A percentile compares a stretch with the other conserved stretches of the same genome.
Evolutionary conservation across 2,888 invertebrate genomes (phyloP).

Genomic region (Euplagia quadripunctaria): DNA sequence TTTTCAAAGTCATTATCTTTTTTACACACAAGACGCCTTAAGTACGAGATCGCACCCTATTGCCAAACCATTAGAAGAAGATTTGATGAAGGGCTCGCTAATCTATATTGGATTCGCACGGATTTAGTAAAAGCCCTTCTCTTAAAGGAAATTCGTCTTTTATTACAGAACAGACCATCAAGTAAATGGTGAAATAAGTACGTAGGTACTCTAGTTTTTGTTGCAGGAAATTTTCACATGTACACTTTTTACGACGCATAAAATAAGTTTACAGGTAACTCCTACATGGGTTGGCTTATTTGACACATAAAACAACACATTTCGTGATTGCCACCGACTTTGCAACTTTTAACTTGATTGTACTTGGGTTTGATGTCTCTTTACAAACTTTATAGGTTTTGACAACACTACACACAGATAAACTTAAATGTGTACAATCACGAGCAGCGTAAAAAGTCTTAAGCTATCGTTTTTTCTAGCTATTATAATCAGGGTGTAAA

Average conservation of each 20-base stretch:
- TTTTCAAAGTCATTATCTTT: conserved; percentile 19
- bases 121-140: conserved; percentile 39
- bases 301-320: conserved; percentile 34
- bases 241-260: conserved; percentile 33
- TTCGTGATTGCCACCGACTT: conserved; percentile 31
- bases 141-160: conserved; percentile 35
- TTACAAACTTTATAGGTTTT: conserved; percentile 20
- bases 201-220: conserved; percentile 19
- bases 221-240: conserved; percentile 20
- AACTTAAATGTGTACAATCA: neutral
- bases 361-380: conserved; percentile 19
- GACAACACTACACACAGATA: neutral
- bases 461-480: neutral
- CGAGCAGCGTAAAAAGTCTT: neutral
- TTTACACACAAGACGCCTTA: conserved; percentile 16
- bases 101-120: conserved; percentile 50
- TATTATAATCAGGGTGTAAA: too few species aligned
- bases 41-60: conserved; percentile 31
- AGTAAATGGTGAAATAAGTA: conserved; percentile 26
- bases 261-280: conserved; percentile 33
- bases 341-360: conserved; percentile 20
- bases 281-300: conserved; percentile 2
- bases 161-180: conserved; percentile 38
- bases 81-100: conserved; percentile 45
- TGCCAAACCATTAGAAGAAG: conserved; percentile 39